These are phyloP conservation scores for Apodemia hepburni DNA, from an alignment of 2,888 invertebrate genomes.

Conservation along the genomic window DNA sequence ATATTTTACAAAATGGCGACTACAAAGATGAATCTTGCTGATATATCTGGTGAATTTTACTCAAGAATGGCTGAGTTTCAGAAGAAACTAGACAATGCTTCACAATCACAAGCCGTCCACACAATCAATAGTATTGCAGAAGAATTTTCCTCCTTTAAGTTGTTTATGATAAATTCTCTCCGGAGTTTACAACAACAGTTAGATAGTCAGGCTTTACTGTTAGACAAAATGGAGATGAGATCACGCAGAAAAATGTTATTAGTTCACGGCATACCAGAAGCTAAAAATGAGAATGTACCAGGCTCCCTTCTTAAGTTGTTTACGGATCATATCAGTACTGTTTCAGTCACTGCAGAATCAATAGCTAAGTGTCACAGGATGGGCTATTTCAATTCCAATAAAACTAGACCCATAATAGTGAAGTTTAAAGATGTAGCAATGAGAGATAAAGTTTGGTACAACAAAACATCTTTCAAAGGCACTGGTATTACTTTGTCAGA, in stretches of 20 bases:
- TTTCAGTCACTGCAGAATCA: not conserved
- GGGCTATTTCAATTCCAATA: not conserved
- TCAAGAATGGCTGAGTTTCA: no score
- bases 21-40: no score
- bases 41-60: no score
- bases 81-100: no score
- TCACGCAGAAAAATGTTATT: conserved; percentile 14
- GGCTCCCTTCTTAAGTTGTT: not conserved
- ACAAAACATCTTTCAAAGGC: not conserved
- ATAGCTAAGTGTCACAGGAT: not conserved
- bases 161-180: not conserved
- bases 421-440: not conserved
- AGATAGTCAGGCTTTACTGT: no score
- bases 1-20: no score
- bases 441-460: not conserved
- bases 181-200: not conserved
- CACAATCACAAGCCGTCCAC: no score
- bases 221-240: conserved; percentile 13
- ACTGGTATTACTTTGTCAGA: not conserved
- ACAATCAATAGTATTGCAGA: no score
- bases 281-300: not conserved
- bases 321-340: not conserved
- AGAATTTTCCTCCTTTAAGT: not conserved
- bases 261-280: conserved; percentile 13
- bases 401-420: not conserved